Conservation (phyloP, 2,888 invertebrate species). For the Lypha dubia region DNA sequence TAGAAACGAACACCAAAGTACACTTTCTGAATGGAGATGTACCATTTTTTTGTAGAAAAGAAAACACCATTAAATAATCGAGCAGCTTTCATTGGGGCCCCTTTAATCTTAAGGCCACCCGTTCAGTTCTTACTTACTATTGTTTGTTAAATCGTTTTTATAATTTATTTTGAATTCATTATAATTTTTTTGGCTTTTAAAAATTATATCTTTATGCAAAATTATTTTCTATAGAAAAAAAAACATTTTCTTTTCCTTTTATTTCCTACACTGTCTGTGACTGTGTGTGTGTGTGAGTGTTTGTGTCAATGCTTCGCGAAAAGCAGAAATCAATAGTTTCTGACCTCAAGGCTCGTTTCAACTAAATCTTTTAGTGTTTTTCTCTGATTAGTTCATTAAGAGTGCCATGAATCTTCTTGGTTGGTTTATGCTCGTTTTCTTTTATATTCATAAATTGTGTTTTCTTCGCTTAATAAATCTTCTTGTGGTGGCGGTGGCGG, state of each 20-base stretch:
- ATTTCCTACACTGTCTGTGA: conserved; percentile 18
- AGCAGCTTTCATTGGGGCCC: no score
- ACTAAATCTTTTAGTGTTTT: not conserved
- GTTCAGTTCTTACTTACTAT: no score
- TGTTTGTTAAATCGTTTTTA: no score
- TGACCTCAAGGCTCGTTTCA: conserved; percentile 40
- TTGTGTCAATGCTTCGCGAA: not conserved
- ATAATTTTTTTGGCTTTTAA: not conserved
- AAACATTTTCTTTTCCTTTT: not conserved
- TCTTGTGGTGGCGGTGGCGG: conserved; percentile 51
- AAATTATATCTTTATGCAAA: no score
- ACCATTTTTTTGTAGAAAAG: no score
- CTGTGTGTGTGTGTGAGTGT: no score
- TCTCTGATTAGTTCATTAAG: conserved; percentile 47
- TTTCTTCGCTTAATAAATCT: conserved; percentile 55
- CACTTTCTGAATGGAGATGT: no score
- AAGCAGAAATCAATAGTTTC: conserved; percentile 34
- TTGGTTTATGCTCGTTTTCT: conserved; percentile 29
- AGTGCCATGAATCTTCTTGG: conserved; percentile 59
- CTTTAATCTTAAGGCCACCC: no score
- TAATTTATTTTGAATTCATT: conserved; percentile 1
- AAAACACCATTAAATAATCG: no score
- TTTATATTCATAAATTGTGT: conserved; percentile 54
- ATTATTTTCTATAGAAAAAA: not conserved
- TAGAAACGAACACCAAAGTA: no score